These are phyloP conservation scores for Hycleus phaleratus DNA, from an alignment of 1,140 invertebrate genomes.

Conservation along the genomic window DNA sequence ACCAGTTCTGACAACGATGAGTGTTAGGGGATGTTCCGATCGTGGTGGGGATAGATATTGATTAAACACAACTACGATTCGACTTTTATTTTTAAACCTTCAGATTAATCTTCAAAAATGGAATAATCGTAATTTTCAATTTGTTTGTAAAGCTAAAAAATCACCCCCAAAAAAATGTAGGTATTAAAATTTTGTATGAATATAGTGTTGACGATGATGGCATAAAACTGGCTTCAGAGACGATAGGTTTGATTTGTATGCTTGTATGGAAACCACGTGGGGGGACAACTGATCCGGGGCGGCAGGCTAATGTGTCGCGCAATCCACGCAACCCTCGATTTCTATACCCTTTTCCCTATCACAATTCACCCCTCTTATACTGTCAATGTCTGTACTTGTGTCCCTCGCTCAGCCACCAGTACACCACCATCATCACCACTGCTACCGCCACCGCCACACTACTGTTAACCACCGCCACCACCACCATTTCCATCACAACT, in stretches of 20 bases:
- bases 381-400: too few relatives aligned
- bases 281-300: slow-evolving; percentile 6
- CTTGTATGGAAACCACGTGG: slow-evolving; percentile 14
- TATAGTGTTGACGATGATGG: background rate
- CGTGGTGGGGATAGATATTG: slow-evolving; percentile 18
- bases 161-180: too few relatives aligned
- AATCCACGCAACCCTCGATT: slow-evolving; percentile 16
- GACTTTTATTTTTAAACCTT: background rate
- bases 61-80: slow-evolving; percentile 22
- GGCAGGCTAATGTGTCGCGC: slow-evolving; percentile 24
- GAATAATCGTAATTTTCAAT: too few relatives aligned
- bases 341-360: background rate
- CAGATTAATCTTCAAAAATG: too few relatives aligned
- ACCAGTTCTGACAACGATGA: background rate
- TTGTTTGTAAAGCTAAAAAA: too few relatives aligned
- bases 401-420: background rate
- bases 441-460: slow-evolving; percentile 1
- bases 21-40: slow-evolving; percentile 6
- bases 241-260: slow-evolving; percentile 24
- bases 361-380: background rate
- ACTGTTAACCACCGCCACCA: background rate
- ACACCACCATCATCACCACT: slow-evolving; percentile 1
- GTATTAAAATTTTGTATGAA: background rate
- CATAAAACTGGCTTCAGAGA: slow-evolving; percentile 16
- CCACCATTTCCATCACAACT: too few relatives aligned